phyloP scores from a whole-genome alignment of 1,140 invertebrate species.

The Drosophila insularis region DNA sequence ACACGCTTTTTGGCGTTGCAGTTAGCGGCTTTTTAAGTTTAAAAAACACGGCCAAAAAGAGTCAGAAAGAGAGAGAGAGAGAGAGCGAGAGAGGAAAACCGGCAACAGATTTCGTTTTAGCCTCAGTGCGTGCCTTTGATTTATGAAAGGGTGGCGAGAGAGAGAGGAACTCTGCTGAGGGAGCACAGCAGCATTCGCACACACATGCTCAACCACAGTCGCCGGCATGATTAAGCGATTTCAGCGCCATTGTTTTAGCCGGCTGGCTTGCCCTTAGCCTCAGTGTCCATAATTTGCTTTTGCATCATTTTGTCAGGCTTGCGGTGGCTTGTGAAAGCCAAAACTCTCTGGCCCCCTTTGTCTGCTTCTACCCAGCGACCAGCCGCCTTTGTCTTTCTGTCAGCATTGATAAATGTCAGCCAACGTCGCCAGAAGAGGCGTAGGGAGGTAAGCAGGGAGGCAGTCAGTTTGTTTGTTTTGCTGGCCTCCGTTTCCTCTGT shows the following conservation, averaged over 20 bases:
- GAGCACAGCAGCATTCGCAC: background rate
- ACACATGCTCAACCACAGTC: conserved; percentile 71
- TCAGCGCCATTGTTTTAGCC: conserved; percentile 74
- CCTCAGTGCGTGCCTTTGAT: conserved; percentile 66
- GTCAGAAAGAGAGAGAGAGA: background rate
- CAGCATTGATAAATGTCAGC: conserved; percentile 77
- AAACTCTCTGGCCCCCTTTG: conserved; percentile 7
- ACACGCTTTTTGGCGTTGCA: conserved; percentile 41
- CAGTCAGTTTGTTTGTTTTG: conserved; percentile 40
- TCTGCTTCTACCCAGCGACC: background rate
- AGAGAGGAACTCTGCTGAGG: background rate
- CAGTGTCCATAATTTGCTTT: conserved; percentile 59
- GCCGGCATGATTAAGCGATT: conserved; percentile 79
- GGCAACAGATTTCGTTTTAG: conserved; percentile 18
- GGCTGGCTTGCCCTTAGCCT: conserved; percentile 18
- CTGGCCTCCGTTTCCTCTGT: conserved; percentile 49
- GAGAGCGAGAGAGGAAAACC: background rate
- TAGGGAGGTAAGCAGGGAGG: no score
- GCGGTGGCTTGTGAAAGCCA: conserved; percentile 29
- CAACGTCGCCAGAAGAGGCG: conserved; percentile 18
- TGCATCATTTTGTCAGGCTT: conserved; percentile 77
- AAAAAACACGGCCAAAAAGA: conserved; percentile 43
- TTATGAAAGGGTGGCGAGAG: conserved; percentile 48
- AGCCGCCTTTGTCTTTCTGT: conserved; percentile 68
- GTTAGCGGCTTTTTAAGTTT: conserved; percentile 43